phyloP scores from a whole-genome alignment of 2,797 vertebrate species.

The Hypotaenidia philippensis region DNA sequence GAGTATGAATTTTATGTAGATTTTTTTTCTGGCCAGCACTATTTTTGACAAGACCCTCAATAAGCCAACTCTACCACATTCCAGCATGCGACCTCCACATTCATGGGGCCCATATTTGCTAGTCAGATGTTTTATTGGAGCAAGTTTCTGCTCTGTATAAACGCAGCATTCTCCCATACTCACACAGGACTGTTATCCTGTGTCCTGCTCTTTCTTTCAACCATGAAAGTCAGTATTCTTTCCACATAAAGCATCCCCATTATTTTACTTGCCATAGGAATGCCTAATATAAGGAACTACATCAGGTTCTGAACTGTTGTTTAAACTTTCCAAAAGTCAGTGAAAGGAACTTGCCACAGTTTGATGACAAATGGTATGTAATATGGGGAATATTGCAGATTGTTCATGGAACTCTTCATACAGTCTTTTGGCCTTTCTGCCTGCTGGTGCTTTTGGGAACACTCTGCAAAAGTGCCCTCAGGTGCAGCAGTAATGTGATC shows the following conservation, averaged over 20 bases:
- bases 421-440: neutral
- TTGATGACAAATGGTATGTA: neutral
- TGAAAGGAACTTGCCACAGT: neutral
- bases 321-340: neutral
- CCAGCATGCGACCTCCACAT: neutral
- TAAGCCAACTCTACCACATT: neutral
- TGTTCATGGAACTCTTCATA: neutral
- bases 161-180: neutral
- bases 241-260: neutral
- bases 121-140: neutral
- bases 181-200: neutral
- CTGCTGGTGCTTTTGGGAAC: neutral
- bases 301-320: neutral
- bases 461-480: neutral
- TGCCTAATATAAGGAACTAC: neutral
- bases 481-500: rapidly evolving
- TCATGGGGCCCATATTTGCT: neutral
- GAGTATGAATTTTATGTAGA: neutral
- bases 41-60: neutral
- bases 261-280: neutral
- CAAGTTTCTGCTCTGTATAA: neutral
- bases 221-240: neutral
- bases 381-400: neutral
- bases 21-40: neutral
- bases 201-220: neutral